Conservation (phyloP, 2,797 vertebrate genomes). For the Myotis vivesi region DNA sequence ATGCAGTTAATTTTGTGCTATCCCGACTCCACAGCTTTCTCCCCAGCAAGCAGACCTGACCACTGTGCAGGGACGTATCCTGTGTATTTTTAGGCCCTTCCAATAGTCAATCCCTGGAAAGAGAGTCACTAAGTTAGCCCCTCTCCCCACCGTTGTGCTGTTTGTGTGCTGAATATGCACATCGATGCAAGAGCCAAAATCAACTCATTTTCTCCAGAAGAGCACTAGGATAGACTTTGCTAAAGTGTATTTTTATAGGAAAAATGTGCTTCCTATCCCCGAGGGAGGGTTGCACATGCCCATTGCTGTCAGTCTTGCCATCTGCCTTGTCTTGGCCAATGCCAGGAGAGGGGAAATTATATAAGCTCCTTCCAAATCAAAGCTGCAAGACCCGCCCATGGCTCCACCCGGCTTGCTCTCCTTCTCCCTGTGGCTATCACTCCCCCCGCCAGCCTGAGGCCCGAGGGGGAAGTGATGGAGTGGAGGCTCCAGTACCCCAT, state of each 20-base stretch:
- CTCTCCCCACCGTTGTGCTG: background rate
- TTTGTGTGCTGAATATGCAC: background rate
- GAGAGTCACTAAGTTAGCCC: background rate
- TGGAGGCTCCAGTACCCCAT: background rate
- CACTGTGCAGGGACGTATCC: background rate
- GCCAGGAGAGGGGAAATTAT: background rate
- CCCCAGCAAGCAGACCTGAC: too few relatives aligned
- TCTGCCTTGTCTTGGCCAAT: background rate
- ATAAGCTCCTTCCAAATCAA: background rate
- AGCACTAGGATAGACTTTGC: background rate
- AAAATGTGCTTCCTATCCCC: background rate
- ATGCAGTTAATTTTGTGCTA: fast-evolving
- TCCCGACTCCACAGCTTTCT: background rate
- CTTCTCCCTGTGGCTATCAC: background rate
- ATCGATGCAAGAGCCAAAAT: background rate
- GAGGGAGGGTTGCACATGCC: background rate
- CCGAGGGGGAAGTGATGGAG: background rate
- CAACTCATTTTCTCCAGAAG: background rate
- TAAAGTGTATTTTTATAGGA: background rate
- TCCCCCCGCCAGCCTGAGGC: background rate
- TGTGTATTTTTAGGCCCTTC: background rate
- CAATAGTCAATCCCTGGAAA: background rate
- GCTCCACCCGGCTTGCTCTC: background rate
- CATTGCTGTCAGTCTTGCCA: background rate
- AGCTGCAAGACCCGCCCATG: background rate